Evolutionary conservation across 2,888 invertebrate species (phyloP).

Genomic region (Leuctra nigra): DNA sequence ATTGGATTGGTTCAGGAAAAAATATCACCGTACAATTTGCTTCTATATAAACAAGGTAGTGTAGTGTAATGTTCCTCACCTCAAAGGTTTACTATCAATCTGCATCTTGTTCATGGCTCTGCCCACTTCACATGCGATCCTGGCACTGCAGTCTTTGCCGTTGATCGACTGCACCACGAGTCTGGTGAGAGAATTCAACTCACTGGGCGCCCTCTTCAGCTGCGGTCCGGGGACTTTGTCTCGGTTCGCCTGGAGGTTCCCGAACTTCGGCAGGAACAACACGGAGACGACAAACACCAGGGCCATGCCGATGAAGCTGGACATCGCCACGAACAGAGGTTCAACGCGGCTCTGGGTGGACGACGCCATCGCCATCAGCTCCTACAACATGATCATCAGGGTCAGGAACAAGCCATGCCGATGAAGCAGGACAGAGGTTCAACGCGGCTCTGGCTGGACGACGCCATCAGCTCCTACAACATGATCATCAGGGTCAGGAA

Average conservation of each 20-base stretch:
- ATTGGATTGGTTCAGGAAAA: too few species aligned
- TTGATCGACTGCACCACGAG: constrained; percentile 42
- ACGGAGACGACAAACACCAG: constrained; percentile 47
- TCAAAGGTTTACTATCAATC: constrained; percentile 33
- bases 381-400: too few species aligned
- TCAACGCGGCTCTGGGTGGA: constrained; percentile 41
- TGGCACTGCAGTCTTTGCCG: constrained; percentile 43
- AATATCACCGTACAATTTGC: too few species aligned
- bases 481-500: too few species aligned
- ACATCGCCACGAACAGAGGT: constrained; percentile 50
- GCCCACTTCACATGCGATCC: constrained; percentile 43
- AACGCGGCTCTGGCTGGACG: too few species aligned
- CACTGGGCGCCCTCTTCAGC: constrained; percentile 35
- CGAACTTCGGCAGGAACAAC: constrained; percentile 44
- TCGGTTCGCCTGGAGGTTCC: constrained; percentile 33
- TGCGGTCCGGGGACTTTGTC: too few species aligned
- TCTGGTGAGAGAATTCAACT: constrained; percentile 39
- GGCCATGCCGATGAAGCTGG: constrained; percentile 51
- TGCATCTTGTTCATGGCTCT: constrained; percentile 36
- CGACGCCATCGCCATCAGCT: constrained; percentile 34
- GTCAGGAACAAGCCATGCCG: too few species aligned
- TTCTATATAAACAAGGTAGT: too few species aligned
- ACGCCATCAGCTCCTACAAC: too few species aligned
- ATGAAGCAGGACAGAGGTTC: too few species aligned
- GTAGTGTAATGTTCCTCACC: too few species aligned